Base-by-base conservation (phyloP, 2,888 invertebrate genomes). In the Melieria picta region DNA sequence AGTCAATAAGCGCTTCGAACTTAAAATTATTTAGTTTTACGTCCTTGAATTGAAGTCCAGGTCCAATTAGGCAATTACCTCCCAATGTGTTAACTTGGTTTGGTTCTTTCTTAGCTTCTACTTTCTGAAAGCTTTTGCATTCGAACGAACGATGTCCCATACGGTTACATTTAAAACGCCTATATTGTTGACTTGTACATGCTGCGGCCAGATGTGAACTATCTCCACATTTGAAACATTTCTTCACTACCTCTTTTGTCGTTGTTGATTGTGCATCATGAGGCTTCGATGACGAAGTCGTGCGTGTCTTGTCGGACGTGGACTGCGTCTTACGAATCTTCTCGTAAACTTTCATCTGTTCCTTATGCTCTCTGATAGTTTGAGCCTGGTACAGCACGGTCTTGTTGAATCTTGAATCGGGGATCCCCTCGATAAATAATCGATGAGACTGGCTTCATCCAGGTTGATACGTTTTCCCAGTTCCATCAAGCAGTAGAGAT, bases 221-320 rank as follows among this genome's bases (percentile, higher is more conserved):
- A 11, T 64, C 63, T 16, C 70, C 73, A 16, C 70, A 73, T 42
- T 62, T 70, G 66, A 73, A 70, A 57, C 66, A 70, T 30, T 52
- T 13, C 4, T 56, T 56, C 10, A 4, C 11, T 5, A n/a, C 48
- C n/a, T 46, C 42, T 58, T 45, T 45, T 16, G 16, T 16, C 16
- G 16, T 16, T 0, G 16, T 16, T 16, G 16, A 16, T 16, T 16
- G 16, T 16, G 16, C 16, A 16, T 16, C 16, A 16, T 16, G 16
- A 16, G 16, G 47, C 58, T 47, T 16, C 16, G 16, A 16, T 16
- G 16, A 16, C 16, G 16, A 16, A 16, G 16, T 16, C 16, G 16
- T 16, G 16, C 16, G 16, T 16, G 16, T 16, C 16, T 16, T 16
- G 16, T 16, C 16, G 16, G 16, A 16, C 16, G 16, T 65, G 11